A percentile compares a stretch with the other conserved stretches of the same genome.
phyloP scores from a whole-genome alignment of 2,113 vertebrate genomes.

The Solea senegalensis region DNA sequence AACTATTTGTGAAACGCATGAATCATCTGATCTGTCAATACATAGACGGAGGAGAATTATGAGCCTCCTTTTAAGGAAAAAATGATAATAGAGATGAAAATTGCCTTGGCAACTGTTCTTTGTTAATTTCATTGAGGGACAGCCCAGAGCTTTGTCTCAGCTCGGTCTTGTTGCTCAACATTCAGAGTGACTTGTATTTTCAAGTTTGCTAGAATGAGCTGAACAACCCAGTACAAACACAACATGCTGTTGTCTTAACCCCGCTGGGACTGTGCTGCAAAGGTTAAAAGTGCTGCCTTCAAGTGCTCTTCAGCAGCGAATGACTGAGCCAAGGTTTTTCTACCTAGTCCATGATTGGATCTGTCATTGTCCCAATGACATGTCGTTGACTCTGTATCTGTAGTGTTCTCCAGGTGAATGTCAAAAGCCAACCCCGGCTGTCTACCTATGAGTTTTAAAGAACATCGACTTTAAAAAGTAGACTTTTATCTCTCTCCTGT shows the following conservation, averaged over 20 bases:
- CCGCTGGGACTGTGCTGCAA: slow-evolving; percentile 3
- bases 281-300: slow-evolving; percentile 18
- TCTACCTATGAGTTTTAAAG: too few relatives aligned
- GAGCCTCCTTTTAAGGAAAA: too few relatives aligned
- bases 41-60: not conserved
- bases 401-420: too few relatives aligned
- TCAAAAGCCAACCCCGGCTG: too few relatives aligned
- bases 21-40: slow-evolving; percentile 31
- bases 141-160: slow-evolving; percentile 7
- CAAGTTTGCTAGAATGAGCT: slow-evolving; percentile 8
- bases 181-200: slow-evolving; percentile 26
- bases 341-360: slow-evolving; percentile 1
- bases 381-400: too few relatives aligned
- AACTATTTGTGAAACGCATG: slow-evolving; percentile 46
- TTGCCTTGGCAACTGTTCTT: slow-evolving; percentile 9
- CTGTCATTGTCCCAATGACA: too few relatives aligned
- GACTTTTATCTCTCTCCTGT: slow-evolving; percentile 2
- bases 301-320: slow-evolving; percentile 8
- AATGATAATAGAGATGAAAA: not conserved
- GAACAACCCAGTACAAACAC: slow-evolving; percentile 1
- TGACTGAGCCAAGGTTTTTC: slow-evolving; percentile 15
- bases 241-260: slow-evolving; percentile 7
- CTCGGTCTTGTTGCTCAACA: slow-evolving; percentile 7
- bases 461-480: not conserved
- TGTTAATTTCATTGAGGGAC: not conserved